A percentile compares a stretch with the other conserved stretches of the same genome.
Evolutionary conservation across 1,140 invertebrate species (phyloP).

Genomic region (Coptotermes formosanus): DNA sequence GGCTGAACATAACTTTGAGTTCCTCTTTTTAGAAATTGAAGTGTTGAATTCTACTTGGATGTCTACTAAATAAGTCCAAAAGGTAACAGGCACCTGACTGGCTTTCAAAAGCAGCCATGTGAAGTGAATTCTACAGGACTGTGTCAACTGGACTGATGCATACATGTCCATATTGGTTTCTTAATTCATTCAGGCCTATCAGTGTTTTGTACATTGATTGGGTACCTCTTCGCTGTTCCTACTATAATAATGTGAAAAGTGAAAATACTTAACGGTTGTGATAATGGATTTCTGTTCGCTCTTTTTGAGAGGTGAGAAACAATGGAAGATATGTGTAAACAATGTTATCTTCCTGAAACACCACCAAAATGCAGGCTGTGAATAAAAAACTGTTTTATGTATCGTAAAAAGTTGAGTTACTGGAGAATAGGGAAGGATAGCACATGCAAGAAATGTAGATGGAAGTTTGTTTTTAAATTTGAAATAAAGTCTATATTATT

Average conservation of each 20-base stretch:
- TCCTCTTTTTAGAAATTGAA: not conserved
- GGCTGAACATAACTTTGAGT: not conserved
- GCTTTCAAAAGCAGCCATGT: not conserved
- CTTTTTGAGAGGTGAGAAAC: slow-evolving; percentile 21
- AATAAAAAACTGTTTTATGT: slow-evolving; percentile 28
- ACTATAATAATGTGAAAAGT: slow-evolving; percentile 21
- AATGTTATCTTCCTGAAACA: slow-evolving; percentile 26
- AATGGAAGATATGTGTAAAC: slow-evolving; percentile 21
- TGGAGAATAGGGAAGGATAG: not conserved
- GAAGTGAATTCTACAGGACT: no score
- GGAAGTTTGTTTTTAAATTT: slow-evolving; percentile 11
- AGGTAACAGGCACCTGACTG: not conserved
- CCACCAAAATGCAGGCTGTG: slow-evolving; percentile 35
- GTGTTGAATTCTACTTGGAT: not conserved
- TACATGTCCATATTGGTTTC: slow-evolving; percentile 20
- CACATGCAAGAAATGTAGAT: not conserved
- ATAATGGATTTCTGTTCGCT: slow-evolving; percentile 28
- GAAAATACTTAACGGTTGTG: slow-evolving; percentile 33
- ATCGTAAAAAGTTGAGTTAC: slow-evolving; percentile 21
- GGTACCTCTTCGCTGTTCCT: slow-evolving; percentile 25
- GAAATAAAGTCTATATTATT: slow-evolving; percentile 23
- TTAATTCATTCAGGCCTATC: not conserved
- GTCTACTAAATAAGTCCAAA: not conserved
- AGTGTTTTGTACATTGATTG: not conserved
- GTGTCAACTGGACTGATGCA: not conserved